These are phyloP conservation scores for Scaptomyza parva DNA, from an alignment of 2,888 invertebrate genomes.

Conservation along the genomic window DNA sequence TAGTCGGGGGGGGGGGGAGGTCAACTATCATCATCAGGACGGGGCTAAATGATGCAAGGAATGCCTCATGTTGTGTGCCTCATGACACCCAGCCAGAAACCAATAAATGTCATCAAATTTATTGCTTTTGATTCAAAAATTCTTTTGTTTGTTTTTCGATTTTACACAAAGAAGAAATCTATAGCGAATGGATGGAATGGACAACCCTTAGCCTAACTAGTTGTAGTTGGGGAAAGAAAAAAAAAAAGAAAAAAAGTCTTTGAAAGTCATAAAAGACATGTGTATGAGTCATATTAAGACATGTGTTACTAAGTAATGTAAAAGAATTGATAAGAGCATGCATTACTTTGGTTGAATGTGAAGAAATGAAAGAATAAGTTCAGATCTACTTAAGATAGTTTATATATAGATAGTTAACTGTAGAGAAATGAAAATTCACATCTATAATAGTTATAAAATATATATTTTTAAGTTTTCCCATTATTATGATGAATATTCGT, in stretches of 20 bases:
- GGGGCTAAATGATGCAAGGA: constrained; percentile 61
- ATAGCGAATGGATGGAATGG: background rate
- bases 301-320: too few species aligned
- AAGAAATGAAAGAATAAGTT: too few species aligned
- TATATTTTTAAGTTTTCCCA: background rate
- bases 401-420: too few species aligned
- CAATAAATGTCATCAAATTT: constrained; percentile 85
- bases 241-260: background rate
- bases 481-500: constrained; percentile 7
- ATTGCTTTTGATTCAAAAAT: constrained; percentile 82
- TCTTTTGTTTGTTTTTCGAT: constrained; percentile 76
- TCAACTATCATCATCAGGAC: constrained; percentile 56
- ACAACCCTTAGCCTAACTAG: constrained; percentile 20
- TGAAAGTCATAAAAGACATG: background rate
- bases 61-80: constrained; percentile 28
- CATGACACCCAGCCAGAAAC: constrained; percentile 75
- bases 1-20: too few species aligned
- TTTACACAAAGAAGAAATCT: constrained; percentile 64
- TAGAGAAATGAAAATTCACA: too few species aligned
- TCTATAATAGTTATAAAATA: too few species aligned
- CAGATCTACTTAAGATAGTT: too few species aligned
- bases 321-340: too few species aligned
- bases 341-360: too few species aligned
- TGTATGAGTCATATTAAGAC: background rate
- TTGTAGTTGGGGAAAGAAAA: too few species aligned